Evolutionary conservation across 2,113 vertebrate genomes (phyloP).

Genomic region (Antechinus stuartii): DNA sequence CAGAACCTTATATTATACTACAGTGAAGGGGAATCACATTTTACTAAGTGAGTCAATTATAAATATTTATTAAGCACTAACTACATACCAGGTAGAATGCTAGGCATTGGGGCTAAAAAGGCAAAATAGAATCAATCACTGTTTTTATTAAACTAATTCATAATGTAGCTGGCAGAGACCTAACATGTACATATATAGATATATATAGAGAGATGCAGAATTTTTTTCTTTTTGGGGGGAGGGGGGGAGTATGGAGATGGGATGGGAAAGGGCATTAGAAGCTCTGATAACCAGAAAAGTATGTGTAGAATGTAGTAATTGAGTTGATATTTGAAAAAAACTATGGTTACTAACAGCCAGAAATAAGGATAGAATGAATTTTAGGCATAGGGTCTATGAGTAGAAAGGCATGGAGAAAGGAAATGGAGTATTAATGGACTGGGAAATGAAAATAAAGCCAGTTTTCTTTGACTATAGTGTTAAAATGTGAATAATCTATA

Average conservation of each 20-base stretch:
- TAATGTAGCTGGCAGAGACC: neutral
- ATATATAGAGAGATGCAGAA: neutral
- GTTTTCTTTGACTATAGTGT: neutral
- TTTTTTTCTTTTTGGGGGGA: too few relatives aligned
- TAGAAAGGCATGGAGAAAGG: neutral
- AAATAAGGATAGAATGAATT: neutral
- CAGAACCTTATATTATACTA: neutral
- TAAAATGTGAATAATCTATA: neutral
- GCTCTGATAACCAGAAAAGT: neutral
- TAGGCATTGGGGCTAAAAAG: neutral
- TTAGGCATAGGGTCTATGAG: neutral
- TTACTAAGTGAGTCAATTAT: neutral
- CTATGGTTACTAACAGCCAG: neutral
- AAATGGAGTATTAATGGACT: neutral
- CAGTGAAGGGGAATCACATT: neutral
- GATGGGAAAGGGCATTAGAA: fast-evolving
- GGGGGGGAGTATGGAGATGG: neutral
- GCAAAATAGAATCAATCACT: neutral
- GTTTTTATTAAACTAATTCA: neutral
- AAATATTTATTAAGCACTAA: neutral
- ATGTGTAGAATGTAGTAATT: neutral
- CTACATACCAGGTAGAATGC: neutral
- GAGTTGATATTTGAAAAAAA: neutral
- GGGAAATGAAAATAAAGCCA: neutral
- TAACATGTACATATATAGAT: neutral